Base-by-base conservation (phyloP, 1,140 invertebrate genomes). In the Cotesia vestalis region DNA sequence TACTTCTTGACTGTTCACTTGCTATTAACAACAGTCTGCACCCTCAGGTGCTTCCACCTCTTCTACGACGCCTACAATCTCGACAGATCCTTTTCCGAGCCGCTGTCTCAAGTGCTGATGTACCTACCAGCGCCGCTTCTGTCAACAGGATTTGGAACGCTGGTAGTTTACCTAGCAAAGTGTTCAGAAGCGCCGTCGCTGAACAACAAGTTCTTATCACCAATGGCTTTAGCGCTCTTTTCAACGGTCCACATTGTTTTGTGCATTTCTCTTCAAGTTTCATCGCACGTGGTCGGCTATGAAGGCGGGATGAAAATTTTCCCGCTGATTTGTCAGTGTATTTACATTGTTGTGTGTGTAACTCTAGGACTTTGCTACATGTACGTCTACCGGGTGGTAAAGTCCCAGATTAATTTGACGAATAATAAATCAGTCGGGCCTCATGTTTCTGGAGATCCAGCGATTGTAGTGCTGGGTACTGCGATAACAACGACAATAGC, bases 21-120 rank as follows among this genome's bases (percentile, higher is more conserved):
- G 0, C 89, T 96, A 52, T 82, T 97, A 9, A 92, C 95, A 3
- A 87, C 92, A 11, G 91, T 96, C 8, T 95, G 95, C 76, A 89
- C 92, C 4, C 86, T 94, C 74, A 88, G 95, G 60, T 94, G 94
- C 76, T 92, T 95, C 77, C 96, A 95, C 80, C 89, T 97, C 63
- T 93, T 95, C 75, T 94, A 95, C 78, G 95, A 97, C 86, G 93
- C 95, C 0, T 97, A 97, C 79, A 96, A 96, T 78, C 90, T 94
- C 5, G 91, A 92, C 70, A 89, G 90, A 53, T 93, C 92, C 0
- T 90, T 96, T 76, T 93, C 93, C 40, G 89, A 91, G n/a, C 91
- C 93, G 51, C 82, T 96, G 9, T 93, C 94, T 36, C 91, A 93
- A 72, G 90, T 96, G n/a, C 81, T 96, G 2, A 90, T 95, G 69